Percentiles rank a stretch among this genome's conserved stretches.
Conservation (phyloP, 1,140 invertebrate species). For the Olivierus martensii region DNA sequence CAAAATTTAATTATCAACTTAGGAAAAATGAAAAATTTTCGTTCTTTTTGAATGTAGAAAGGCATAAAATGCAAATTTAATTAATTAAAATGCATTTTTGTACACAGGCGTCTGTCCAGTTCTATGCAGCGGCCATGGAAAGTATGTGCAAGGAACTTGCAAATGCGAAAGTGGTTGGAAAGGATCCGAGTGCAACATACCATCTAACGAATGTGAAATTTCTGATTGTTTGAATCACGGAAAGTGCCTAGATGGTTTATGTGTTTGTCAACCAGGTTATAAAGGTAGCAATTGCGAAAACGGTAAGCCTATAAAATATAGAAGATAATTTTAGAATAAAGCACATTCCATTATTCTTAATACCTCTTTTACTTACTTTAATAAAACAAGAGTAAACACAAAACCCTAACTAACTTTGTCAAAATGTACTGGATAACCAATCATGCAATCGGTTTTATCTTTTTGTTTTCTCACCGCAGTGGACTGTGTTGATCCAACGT, state of each 20-base stretch:
- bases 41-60: too few species aligned
- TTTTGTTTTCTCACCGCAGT: conserved; percentile 36
- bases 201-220: conserved; percentile 84
- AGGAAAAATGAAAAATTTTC: too few species aligned
- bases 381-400: too few species aligned
- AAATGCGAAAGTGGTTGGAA: conserved; percentile 95
- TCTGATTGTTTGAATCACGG: conserved; percentile 91
- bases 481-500: conserved; percentile 90
- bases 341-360: too few species aligned
- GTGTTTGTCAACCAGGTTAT: conserved; percentile 79
- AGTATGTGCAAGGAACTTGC: conserved; percentile 91
- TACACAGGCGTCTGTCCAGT: conserved; percentile 77
- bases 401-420: too few species aligned
- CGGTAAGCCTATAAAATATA: conserved; percentile 35
- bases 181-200: conserved; percentile 77
- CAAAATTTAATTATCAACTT: too few species aligned
- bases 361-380: too few species aligned
- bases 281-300: conserved; percentile 85
- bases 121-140: conserved; percentile 84
- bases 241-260: conserved; percentile 86
- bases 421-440: too few species aligned
- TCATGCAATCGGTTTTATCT: not conserved
- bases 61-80: too few species aligned
- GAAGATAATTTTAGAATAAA: too few species aligned
- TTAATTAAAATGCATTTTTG: not conserved